Evolutionary conservation across 2,888 invertebrate genomes (phyloP), one percentile per base, ranked within the genome.

Genomic region (Lycophotia porphyrea): DNA sequence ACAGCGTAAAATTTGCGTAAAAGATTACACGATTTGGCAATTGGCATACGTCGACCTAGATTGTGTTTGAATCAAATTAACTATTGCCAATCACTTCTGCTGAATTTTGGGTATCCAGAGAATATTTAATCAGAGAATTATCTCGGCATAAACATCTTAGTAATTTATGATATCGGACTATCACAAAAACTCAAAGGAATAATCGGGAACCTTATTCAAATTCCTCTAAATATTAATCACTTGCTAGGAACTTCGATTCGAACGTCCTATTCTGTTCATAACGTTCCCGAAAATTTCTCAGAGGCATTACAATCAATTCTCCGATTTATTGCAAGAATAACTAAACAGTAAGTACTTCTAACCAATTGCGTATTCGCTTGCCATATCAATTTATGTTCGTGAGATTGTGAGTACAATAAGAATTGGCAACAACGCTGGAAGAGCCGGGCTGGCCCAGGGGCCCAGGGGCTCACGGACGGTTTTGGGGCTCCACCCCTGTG

Each of bases 401-500:
- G 84, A 88, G 80, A 81, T 85, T 83, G 76, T 84, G 79, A 84
- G 80, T 72, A 84, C 81, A 85, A 88, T 84, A 86, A 87, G 84
- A 87, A 89, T 87, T 82, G 84, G 85, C 83, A 86, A 87, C 89
- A 84, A 71, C 70, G 76, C 70, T 84, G 71, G 78, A 79, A 65
- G 79, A 84, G 82, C 83, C 85, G 85, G 75, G 79, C 84, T 85
- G 82, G 81, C 72, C 69, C 75, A 76, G 79, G 86, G 82, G 80
- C 71, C 61, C 75, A 75, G 67, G 78, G 86, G 86, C 84, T 84
- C 80, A 78, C 83, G 82, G 72, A 88, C 90, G 90, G 85, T 88
- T 90, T 88, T 88, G 89, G 91, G 90, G 92, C 89, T 91, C 91
- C 92, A 90, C 94, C 94, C 94, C 90, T 88, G 89, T 88, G 88